phyloP scores from a whole-genome alignment of 2,888 invertebrate genomes.

The Craniophora ligustri region DNA sequence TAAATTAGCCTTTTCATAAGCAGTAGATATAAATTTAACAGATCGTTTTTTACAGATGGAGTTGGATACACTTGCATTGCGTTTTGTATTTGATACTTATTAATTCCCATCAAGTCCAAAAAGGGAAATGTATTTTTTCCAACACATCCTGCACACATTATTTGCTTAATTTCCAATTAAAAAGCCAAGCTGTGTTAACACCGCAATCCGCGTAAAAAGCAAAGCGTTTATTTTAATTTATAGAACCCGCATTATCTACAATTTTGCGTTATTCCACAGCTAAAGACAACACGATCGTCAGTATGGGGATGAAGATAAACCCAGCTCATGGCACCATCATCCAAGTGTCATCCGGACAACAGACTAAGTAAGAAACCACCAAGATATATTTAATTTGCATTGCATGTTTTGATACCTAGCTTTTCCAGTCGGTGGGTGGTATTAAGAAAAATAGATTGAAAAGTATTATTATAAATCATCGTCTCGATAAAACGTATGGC shows the following conservation, averaged over 20 bases:
- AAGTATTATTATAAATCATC: too few relatives aligned
- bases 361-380: slow-evolving; percentile 75
- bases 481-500: too few relatives aligned
- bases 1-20: neutral
- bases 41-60: slow-evolving; percentile 25
- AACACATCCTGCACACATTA: too few relatives aligned
- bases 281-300: slow-evolving; percentile 83
- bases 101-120: too few relatives aligned
- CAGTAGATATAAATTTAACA: neutral
- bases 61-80: slow-evolving; percentile 4
- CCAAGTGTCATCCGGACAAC: slow-evolving; percentile 84
- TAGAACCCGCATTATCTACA: slow-evolving; percentile 7
- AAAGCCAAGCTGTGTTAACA: neutral
- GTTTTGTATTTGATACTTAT: too few relatives aligned
- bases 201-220: slow-evolving; percentile 17
- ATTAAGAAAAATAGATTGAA: too few relatives aligned
- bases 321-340: slow-evolving; percentile 84
- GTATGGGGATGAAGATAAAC: slow-evolving; percentile 86
- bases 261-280: slow-evolving; percentile 60
- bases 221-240: slow-evolving; percentile 2
- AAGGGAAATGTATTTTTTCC: too few relatives aligned
- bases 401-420: too few relatives aligned
- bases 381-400: neutral
- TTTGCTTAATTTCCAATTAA: too few relatives aligned
- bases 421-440: too few relatives aligned